These are phyloP conservation scores for Perdita meconis DNA, from an alignment of 2,888 invertebrate species.

Conservation along the genomic window DNA sequence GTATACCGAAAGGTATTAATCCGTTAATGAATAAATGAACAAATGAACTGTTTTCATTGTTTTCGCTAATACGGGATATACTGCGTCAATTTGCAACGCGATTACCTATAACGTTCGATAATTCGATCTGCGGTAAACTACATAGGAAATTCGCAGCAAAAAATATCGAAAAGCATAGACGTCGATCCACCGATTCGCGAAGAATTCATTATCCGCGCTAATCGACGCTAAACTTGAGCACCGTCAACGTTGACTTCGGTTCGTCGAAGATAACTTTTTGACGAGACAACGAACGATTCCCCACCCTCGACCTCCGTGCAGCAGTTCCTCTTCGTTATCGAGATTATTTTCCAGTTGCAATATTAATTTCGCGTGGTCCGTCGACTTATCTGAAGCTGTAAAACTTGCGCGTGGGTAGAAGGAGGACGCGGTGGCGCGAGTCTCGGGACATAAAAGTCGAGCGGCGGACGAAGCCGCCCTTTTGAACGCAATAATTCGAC, in stretches of 20 bases:
- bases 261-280: constrained; percentile 28
- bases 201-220: no score
- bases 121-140: no score
- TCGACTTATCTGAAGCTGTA: constrained; percentile 25
- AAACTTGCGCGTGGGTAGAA: neutral
- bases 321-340: constrained; percentile 28
- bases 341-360: constrained; percentile 34
- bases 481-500: constrained; percentile 68
- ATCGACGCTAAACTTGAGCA: no score
- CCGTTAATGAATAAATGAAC: neutral
- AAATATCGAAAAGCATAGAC: no score
- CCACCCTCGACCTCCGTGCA: constrained; percentile 2
- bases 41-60: neutral
- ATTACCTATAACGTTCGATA: neutral
- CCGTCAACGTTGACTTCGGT: no score
- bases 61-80: neutral
- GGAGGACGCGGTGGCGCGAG: neutral
- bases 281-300: constrained; percentile 29
- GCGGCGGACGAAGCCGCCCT: constrained; percentile 43
- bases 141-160: no score
- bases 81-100: neutral
- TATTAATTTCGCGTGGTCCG: constrained; percentile 57
- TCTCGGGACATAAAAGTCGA: constrained; percentile 62
- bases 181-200: no score
- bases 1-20: neutral